phyloP scores from a whole-genome alignment of 64 coral and sea anemone genomes.

The Montipora efflorescens region DNA sequence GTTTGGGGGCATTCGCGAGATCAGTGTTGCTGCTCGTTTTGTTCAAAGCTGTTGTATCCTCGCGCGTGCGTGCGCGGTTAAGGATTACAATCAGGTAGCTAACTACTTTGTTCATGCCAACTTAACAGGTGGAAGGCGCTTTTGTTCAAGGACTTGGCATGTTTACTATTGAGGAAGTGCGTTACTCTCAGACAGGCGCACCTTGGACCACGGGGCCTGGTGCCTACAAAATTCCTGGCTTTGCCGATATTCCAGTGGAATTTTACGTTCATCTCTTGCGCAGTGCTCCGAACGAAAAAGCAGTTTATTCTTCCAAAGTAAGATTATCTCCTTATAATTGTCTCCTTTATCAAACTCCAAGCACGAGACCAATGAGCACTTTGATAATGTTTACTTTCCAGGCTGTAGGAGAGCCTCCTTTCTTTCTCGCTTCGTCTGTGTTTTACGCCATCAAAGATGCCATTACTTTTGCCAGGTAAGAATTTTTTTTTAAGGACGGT shows the following conservation, averaged over 20 bases:
- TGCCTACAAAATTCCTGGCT: conserved; percentile 92
- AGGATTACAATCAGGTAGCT: no score
- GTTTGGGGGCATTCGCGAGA: no score
- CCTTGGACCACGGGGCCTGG: conserved; percentile 87
- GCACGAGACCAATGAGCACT: no score
- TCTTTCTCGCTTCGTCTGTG: conserved; percentile 84
- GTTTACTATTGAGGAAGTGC: conserved; percentile 86
- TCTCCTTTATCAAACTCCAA: not conserved
- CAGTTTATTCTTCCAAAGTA: conserved; percentile 86
- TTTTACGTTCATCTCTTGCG: conserved; percentile 85
- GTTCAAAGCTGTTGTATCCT: no score
- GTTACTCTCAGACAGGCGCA: conserved; percentile 77
- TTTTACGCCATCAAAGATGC: conserved; percentile 96
- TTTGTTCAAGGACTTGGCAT: conserved; percentile 88
- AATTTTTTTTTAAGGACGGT: not conserved
- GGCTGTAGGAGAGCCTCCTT: conserved; percentile 89
- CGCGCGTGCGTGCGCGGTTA: no score
- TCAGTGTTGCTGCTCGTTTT: no score
- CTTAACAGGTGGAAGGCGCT: conserved; percentile 80
- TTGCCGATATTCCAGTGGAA: conserved; percentile 90
- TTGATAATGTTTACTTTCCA: not conserved
- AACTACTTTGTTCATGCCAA: not conserved
- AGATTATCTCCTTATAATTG: not conserved
- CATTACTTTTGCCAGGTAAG: conserved; percentile 76
- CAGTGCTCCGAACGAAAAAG: conserved; percentile 93